Evolutionary conservation across 30 jellyfish, hydroid and myxozoan genomes (phyloP).

Genomic region (Aurelia sp.): DNA sequence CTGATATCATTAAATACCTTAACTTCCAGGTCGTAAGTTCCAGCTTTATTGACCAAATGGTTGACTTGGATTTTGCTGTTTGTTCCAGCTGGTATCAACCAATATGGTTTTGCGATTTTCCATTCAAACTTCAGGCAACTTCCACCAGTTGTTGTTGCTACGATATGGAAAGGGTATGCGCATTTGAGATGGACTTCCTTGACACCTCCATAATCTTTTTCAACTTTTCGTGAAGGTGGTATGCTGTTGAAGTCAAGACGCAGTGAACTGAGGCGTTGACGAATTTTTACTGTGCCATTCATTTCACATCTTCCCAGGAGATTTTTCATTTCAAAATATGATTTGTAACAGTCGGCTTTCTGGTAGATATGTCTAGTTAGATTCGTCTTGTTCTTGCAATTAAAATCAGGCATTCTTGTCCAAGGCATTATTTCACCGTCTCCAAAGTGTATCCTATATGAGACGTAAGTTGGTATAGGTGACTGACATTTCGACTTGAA

Average conservation of each 20-base stretch:
- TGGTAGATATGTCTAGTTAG: background rate
- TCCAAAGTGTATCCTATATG: too few species aligned
- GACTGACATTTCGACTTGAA: too few species aligned
- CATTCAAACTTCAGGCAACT: conserved; percentile 4
- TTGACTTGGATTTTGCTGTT: background rate
- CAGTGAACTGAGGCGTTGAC: background rate
- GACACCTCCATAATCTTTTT: background rate
- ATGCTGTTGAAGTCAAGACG: background rate
- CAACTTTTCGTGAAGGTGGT: background rate
- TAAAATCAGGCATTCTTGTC: background rate
- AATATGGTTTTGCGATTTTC: background rate
- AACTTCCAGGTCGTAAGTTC: too few species aligned
- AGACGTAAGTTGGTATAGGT: too few species aligned
- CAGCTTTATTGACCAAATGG: conserved; percentile 1
- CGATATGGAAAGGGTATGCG: background rate
- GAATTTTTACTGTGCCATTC: background rate
- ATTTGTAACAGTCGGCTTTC: background rate
- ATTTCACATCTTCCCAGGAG: background rate
- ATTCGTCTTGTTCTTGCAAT: background rate
- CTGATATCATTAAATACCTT: background rate
- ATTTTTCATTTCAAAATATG: conserved; percentile 2
- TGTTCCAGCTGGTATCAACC: background rate
- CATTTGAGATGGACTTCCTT: background rate
- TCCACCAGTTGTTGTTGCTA: conserved; percentile 7
- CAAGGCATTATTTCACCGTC: background rate